These are phyloP conservation scores for Adrianichthys oophorus DNA, from an alignment of 2,797 vertebrate species.

Conservation along the genomic window DNA sequence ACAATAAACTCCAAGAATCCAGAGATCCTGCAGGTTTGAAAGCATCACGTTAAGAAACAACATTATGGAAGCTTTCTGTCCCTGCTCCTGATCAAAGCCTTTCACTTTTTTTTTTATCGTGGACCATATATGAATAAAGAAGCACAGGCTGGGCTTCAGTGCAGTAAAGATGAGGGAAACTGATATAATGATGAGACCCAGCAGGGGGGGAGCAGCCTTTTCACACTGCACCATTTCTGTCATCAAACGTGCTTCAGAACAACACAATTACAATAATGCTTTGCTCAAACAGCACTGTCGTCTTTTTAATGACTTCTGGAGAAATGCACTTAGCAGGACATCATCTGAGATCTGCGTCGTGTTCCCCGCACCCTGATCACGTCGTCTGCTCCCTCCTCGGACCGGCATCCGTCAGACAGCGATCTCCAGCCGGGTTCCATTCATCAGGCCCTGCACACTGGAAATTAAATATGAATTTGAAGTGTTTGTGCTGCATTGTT, in stretches of 20 bases:
- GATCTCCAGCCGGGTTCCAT: constrained; percentile 17
- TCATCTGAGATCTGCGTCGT: constrained; percentile 42
- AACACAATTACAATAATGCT: constrained; percentile 39
- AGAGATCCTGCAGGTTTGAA: constrained; percentile 1
- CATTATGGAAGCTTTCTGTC: background rate
- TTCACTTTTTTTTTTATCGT: accelerated
- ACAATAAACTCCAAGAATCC: background rate
- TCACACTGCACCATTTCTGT: constrained; percentile 29
- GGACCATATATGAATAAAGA: background rate
- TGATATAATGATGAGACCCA: constrained; percentile 33
- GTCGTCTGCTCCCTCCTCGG: background rate
- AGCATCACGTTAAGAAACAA: background rate
- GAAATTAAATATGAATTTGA: constrained; percentile 41
- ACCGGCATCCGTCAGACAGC: constrained; percentile 1
- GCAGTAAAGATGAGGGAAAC: background rate
- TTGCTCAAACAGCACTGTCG: constrained; percentile 26
- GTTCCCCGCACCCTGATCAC: constrained; percentile 33
- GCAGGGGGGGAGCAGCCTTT: constrained; percentile 13
- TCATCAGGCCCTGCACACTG: constrained; percentile 11
- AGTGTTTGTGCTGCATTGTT: constrained; percentile 46
- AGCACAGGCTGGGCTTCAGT: background rate
- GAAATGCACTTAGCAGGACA: constrained; percentile 55
- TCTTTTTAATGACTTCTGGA: constrained; percentile 51
- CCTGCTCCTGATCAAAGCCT: background rate
- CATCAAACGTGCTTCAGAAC: constrained; percentile 42